phyloP scores from a whole-genome alignment of 2,888 invertebrate species.

The Cistogaster globosa region DNA sequence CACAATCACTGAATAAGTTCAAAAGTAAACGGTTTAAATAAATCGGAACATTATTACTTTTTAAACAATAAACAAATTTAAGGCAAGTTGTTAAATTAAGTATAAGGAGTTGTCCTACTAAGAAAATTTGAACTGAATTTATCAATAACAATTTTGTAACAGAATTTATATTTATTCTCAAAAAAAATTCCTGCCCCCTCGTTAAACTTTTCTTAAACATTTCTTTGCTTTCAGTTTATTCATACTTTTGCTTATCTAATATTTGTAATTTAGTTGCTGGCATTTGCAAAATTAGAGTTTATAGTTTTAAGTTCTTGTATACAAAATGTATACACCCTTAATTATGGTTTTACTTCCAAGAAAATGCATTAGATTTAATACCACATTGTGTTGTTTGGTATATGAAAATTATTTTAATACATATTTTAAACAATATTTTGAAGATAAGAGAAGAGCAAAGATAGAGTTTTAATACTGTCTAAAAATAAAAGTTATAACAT shows the following conservation, averaged over 20 bases:
- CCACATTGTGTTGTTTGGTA: conserved; percentile 9
- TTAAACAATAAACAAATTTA: no score
- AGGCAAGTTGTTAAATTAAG: neutral
- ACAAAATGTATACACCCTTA: neutral
- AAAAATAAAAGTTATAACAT: neutral
- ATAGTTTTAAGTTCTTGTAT: conserved; percentile 33
- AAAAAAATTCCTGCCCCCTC: conserved; percentile 14
- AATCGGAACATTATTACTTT: no score
- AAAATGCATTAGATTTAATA: conserved; percentile 55
- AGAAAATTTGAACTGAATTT: neutral
- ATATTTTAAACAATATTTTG: conserved; percentile 6
- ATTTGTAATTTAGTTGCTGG: conserved; percentile 27
- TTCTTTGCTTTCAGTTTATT: neutral
- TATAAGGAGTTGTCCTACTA: neutral
- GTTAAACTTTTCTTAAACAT: conserved; percentile 24
- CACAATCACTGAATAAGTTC: no score
- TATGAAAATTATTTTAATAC: conserved; percentile 6
- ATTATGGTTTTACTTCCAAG: neutral
- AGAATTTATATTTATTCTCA: no score
- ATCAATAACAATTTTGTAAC: no score
- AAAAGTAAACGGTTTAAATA: neutral
- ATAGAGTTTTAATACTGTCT: conserved; percentile 6
- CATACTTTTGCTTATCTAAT: conserved; percentile 50
- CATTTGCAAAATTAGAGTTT: conserved; percentile 3
- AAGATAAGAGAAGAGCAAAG: neutral